A percentile compares a stretch with the other conserved stretches of the same genome.
Conservation (phyloP, 2,888 invertebrate species). For the Anarsia innoxiella region DNA sequence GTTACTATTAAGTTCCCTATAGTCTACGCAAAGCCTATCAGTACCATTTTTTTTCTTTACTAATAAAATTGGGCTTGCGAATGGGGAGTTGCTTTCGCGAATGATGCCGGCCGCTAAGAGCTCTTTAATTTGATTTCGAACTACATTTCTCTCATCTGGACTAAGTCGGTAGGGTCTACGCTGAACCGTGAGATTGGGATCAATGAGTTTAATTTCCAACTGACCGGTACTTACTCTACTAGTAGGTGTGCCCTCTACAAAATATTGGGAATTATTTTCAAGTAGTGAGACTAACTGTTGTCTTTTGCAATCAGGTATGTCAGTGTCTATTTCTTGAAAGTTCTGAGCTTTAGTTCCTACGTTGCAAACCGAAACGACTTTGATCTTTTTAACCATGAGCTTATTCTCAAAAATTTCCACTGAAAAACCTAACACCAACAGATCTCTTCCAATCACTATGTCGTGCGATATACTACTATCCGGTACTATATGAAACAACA, state of each 20-base stretch:
- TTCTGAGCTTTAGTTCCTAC: neutral
- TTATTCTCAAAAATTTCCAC: slow-evolving; percentile 5
- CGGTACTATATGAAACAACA: too few species aligned
- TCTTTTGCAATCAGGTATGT: neutral
- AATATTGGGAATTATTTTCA: slow-evolving; percentile 10
- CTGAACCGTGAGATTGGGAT: neutral
- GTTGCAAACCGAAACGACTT: slow-evolving; percentile 4
- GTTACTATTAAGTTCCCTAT: slow-evolving; percentile 11
- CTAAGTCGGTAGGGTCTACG: neutral
- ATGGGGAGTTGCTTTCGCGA: too few species aligned
- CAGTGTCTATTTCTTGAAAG: slow-evolving; percentile 2
- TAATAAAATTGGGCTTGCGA: slow-evolving; percentile 11
- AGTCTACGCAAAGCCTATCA: slow-evolving; percentile 11
- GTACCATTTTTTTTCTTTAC: slow-evolving; percentile 11
- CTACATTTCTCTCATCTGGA: neutral
- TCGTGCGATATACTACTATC: too few species aligned
- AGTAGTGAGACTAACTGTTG: slow-evolving; percentile 5
- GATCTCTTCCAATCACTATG: slow-evolving; percentile 14
- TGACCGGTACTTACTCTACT: neutral
- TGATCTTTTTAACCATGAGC: slow-evolving; percentile 1
- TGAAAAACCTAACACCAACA: slow-evolving; percentile 10
- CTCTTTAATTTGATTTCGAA: slow-evolving; percentile 9
- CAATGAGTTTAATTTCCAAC: neutral
- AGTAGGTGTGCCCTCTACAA: slow-evolving; percentile 9
- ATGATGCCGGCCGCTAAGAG: slow-evolving; percentile 7